phyloP scores from a whole-genome alignment of 2,113 vertebrate species.

The Myotis davidii region DNA sequence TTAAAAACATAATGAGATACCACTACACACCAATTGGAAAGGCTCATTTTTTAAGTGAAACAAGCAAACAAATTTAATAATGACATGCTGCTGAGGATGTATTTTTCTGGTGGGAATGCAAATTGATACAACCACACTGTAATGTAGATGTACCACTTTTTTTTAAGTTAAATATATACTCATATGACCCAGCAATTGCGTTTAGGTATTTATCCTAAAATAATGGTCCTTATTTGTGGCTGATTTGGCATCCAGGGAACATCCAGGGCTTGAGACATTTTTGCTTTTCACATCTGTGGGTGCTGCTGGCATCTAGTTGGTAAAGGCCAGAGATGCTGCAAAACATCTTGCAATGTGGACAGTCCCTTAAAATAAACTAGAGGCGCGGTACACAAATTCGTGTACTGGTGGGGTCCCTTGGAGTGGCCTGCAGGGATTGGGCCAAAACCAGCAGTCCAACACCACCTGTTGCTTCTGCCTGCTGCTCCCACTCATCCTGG shows the following conservation, averaged over 20 bases:
- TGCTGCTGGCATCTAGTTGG: background rate
- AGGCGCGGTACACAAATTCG: no score
- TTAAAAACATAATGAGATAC: background rate
- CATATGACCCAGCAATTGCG: background rate
- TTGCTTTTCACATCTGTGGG: background rate
- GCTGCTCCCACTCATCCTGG: no score
- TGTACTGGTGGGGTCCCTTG: no score
- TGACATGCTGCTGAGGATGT: background rate
- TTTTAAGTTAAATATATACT: background rate
- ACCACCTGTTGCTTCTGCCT: no score
- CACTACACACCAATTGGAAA: background rate
- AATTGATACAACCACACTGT: background rate
- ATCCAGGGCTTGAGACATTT: background rate
- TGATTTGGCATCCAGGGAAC: background rate
- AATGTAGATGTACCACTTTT: background rate
- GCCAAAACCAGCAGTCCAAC: no score
- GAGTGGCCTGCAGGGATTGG: no score
- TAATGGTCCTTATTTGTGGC: background rate
- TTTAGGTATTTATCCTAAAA: background rate
- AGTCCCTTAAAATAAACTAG: background rate
- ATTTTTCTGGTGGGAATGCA: background rate
- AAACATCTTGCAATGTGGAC: background rate
- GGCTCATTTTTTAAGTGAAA: background rate
- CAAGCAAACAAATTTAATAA: background rate
- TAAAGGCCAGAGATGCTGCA: background rate